Base-by-base conservation (phyloP, 2,797 vertebrate genomes). In the Chrysocyon brachyurus region DNA sequence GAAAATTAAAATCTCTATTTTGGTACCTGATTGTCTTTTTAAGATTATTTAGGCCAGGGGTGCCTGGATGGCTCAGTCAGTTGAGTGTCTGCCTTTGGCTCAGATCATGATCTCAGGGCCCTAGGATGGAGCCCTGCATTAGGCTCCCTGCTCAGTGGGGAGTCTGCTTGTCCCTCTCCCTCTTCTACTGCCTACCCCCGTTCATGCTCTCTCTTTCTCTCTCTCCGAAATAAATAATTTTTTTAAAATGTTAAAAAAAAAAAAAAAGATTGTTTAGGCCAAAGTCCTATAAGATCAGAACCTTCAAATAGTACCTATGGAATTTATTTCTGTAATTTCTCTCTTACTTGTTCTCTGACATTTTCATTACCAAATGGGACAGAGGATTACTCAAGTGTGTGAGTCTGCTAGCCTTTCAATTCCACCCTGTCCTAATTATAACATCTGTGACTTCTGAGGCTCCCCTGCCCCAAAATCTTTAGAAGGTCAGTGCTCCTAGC, bases 121-220 rank as follows among this genome's bases (percentile, higher is more conserved):
- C 66, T 68, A n/a, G n/a, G n/a, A 33, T 68, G 0, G 1, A 68
- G 17, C 10, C 66, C n/a, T 2, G 0, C 0, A 9, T 3, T 8
- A 0, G 16, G 16, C n/a, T 33, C 64, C 64, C n/a, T 9, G 64
- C 64, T 68, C 64, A 68, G 66, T 2, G 3, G n/a, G 66, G 9
- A 33, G 9, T 33, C 66, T 33, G 66, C 17, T 68, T 11, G 3
- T 68, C n/a, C 17, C 66, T 33, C n/a, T 14, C 11, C n/a, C 66
- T 33, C 15, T 14, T 19, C 17, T 9, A 33, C 66, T 68, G n/a
- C 17, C 66, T 17, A 19, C 17, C 17, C n/a, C 9, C 17, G 66
- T n/a, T 33, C 66, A 2, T 21, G n/a, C 59, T 12, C 24, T 26
- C 24, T 12, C 59, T 10, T 36, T 36, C 16, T 33, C n/a, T 68